Evolutionary conservation across 2,888 invertebrate genomes (phyloP), one percentile per base, ranked within the genome.

Genomic region (Cylindroiulus punctatus): DNA sequence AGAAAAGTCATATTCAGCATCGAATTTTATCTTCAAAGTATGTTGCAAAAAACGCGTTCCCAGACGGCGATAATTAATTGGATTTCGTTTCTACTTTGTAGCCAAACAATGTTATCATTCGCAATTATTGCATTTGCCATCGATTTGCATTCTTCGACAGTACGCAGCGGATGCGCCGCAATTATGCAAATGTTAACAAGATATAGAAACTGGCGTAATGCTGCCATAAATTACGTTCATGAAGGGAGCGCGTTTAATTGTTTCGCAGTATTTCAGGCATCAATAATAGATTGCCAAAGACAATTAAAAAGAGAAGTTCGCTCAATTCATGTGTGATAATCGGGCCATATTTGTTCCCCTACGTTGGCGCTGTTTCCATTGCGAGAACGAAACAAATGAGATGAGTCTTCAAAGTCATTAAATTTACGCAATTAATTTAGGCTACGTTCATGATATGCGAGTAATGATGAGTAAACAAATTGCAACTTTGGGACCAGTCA

Each of bases 231-330:
- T n/a, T 52, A n/a, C 19, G 52, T 52, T 52, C 52, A 52, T 52
- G n/a, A 8, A 44, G 52, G 52, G n/a, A 19, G 19, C 2, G 4
- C 52, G n/a, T 52, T 52, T 52, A 52, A 52, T 52, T 52, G 52
- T 52, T 52, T 52, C 52, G 52, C n/a, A n/a, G n/a, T n/a, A 52
- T n/a, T 52, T 52, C 52, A 52, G 52, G 52, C 52, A n/a, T 52
- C 52, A 52, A 52, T 52, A 52, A 52, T 52, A 52, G 52, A 52
- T 52, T 52, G n/a, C 52, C n/a, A 52, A 52, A 52, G 52, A 52
- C 52, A 52, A 52, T 52, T 52, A 52, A 52, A 52, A 52, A 52
- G 52, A 19, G 52, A 52, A 52, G 52, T 52, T 52, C 52, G 14
- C 52, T 52, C 19, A 52, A 52, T 52, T 52, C 52, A 52, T 52